phyloP scores from a whole-genome alignment of 1,140 invertebrate species.

The Plutomurus gul region DNA sequence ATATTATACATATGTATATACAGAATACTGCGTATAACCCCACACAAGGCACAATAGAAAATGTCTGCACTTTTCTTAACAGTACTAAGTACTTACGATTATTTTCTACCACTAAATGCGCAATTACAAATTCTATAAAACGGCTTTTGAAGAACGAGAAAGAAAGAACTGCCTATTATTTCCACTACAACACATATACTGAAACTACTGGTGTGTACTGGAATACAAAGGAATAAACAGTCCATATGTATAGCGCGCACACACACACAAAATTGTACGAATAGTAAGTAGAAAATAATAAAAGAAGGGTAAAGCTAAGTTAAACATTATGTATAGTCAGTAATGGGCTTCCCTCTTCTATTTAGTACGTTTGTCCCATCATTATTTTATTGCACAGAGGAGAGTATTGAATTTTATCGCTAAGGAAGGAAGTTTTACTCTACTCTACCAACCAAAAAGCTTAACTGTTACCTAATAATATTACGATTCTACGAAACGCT shows the following conservation, averaged over 20 bases:
- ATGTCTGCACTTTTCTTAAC: constrained; percentile 3
- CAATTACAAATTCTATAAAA: constrained; percentile 30
- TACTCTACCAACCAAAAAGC: too few species aligned
- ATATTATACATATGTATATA: too few species aligned
- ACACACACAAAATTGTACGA: background rate
- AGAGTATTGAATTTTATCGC: constrained; percentile 20
- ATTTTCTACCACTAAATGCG: constrained; percentile 20
- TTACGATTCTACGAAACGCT: too few species aligned
- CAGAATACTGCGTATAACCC: too few species aligned
- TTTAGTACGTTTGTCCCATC: background rate
- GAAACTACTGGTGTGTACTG: background rate
- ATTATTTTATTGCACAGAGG: constrained; percentile 4
- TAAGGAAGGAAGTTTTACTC: background rate
- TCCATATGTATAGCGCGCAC: background rate
- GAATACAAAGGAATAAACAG: background rate
- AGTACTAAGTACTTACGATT: background rate
- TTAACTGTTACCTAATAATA: too few species aligned
- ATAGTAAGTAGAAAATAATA: background rate
- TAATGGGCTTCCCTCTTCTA: background rate
- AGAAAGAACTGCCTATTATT: background rate
- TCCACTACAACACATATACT: background rate
- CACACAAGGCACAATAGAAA: background rate
- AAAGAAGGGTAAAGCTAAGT: constrained; percentile 3
- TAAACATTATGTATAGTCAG: background rate
- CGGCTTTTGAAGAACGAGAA: background rate